Base-by-base conservation (phyloP, 2,797 vertebrate species). In the Paguma larvata region DNA sequence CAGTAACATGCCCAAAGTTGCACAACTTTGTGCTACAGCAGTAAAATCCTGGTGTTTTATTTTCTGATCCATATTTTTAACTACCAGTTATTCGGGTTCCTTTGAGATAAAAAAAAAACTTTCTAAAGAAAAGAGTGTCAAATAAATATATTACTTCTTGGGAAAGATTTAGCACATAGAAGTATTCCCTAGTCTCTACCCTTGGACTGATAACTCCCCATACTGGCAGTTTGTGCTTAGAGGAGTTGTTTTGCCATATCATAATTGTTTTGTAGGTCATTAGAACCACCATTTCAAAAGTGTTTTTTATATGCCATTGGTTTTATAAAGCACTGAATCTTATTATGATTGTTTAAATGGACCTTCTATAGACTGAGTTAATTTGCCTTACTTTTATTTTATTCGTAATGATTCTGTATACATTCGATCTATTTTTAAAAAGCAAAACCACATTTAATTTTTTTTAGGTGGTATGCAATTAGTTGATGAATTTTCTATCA, bases 401-500 rank as follows among this genome's bases (percentile, higher is more conserved):
- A 59, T 78, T 94, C 89, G 78, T 88, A 67, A 72, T 80, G 27
- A 85, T 88, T 85, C 30, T 88, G 13, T 27, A 59, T 62, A 73
- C 11, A 65, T 70, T 86, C 68, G 44, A 96, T 89, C n/a, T 77
- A 59, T 65, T 83, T 89, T 92, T 91, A 63, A 63, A 80, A 10
- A 89, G 38, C 46, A 87, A 95, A 92, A 93, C 5, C 23, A 13
- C 13, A 89, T 38, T 94, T 96, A 85, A 79, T 32, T 27, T 65
- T 65, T 93, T 97, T 91, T 89, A 96, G 44, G 6, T 87, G 19
- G 53, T 48, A 30, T 32, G 19, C 48, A 97, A 87, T 96, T 96
- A 91, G 46, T 84, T 96, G 65, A 86, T 86, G 48, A 93, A 70
- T 94, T 93, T 97, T 97, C 46, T 92, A 38, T 91, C 84, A 86